phyloP scores from a whole-genome alignment of 92 coral and sea anemone species.

The Heteractis magnifica region DNA sequence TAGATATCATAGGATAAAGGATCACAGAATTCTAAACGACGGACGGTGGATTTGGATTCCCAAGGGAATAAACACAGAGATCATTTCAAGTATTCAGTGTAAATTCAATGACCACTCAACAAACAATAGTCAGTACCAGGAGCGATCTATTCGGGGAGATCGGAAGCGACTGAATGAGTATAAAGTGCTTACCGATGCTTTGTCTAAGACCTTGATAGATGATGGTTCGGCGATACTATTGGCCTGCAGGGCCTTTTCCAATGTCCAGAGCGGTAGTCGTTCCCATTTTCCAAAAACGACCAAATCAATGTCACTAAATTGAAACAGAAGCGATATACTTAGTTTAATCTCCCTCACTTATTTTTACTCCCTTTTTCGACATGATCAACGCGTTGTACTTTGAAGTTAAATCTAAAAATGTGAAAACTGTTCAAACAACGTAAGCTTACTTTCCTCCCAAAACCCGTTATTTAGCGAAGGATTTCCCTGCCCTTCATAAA shows the following conservation, averaged over 20 bases:
- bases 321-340: not conserved
- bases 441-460: not conserved
- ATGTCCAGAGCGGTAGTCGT: conserved; percentile 83
- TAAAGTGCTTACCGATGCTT: conserved; percentile 79
- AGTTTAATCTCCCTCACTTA: not conserved
- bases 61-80: not conserved
- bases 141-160: not conserved
- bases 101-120: not conserved
- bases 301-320: conserved; percentile 85
- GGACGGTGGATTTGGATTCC: not conserved
- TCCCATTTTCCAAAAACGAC: conserved; percentile 99
- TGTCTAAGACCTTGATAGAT: conserved; percentile 90
- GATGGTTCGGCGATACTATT: conserved; percentile 89
- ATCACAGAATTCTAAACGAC: not conserved
- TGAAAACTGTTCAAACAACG: not conserved
- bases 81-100: not conserved
- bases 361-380: not conserved
- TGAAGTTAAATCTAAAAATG: not conserved
- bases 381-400: not conserved
- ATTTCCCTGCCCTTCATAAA: not conserved
- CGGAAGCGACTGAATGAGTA: conserved; percentile 15
- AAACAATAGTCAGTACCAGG: not conserved
- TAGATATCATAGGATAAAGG: conserved; percentile 11
- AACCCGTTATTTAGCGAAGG: conserved; percentile 17
- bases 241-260: conserved; percentile 88